Evolutionary conservation across 2,113 vertebrate species (phyloP), one percentile per base, ranked within the genome.

Genomic region (Chionodraco myersi): DNA sequence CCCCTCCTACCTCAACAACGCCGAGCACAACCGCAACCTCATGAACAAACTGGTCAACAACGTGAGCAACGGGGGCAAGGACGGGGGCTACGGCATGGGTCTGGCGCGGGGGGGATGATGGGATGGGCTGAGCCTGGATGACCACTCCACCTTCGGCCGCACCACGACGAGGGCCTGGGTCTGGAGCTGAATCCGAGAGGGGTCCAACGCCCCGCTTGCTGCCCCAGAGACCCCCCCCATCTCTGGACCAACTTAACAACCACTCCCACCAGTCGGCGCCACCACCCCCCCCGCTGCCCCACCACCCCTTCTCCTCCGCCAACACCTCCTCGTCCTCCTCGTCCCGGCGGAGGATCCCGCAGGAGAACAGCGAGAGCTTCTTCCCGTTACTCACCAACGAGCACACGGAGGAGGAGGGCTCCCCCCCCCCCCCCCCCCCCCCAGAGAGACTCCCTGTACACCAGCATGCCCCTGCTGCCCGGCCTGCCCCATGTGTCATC

Each of bases 311-410:
- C 95, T 94, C 85, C 12, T 75, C 86, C 18, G 62, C 88, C 78
- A 74, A 75, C 77, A 23, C 79, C 0, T 88, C 87, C 78, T 97
- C 96, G 11, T 93, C 94, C 47, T 92, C 96, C 56, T 97, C 96
- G 14, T 93, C 94, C 47, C 91, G 96, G 8, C 90, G 96, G 88
- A 95, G 96, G 89, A 96, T 99, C 90, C 97, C 97, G 0, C 97
- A 98, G 92, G 98, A 99, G 89, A 97, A 98, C 95, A 98, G 97
- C 14, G 97, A 98, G 80, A 98, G 97, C 72, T 99, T 99, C 94
- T 99, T 98, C 88, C 97, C 98, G 41, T 89, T 99, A 92, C 95
- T 99, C 56, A 97, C 94, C 59, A 96, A 97, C 74, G 97, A 99
- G 95, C 97, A 97, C 95, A 96, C 95, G 8, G 89, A 84, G 14